phyloP scores from a whole-genome alignment of 2,888 invertebrate genomes.

The Drymonia ruficornis region DNA sequence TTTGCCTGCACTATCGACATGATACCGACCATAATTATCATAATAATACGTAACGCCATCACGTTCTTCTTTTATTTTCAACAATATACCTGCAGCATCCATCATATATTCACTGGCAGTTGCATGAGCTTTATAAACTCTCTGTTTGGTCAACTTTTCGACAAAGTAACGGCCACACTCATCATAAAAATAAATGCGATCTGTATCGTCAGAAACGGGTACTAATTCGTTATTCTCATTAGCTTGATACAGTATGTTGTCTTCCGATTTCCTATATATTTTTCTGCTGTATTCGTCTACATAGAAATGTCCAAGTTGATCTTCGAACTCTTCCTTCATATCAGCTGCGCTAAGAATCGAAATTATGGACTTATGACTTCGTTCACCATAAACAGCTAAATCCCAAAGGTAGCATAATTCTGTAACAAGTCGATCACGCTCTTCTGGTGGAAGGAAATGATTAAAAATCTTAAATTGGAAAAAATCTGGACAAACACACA shows the following conservation, averaged over 20 bases:
- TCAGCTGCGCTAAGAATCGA: conserved; percentile 72
- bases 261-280: conserved; percentile 66
- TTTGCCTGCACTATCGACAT: conserved; percentile 67
- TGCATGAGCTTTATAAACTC: conserved; percentile 70
- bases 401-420: conserved; percentile 74
- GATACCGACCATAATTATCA: conserved; percentile 76
- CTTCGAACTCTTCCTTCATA: conserved; percentile 68
- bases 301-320: conserved; percentile 68
- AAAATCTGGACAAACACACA: conserved; percentile 69
- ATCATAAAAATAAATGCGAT: conserved; percentile 71
- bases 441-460: conserved; percentile 59
- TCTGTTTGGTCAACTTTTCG: conserved; percentile 60
- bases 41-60: conserved; percentile 69
- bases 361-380: conserved; percentile 66
- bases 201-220: conserved; percentile 63
- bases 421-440: conserved; percentile 69
- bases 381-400: conserved; percentile 64
- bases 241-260: conserved; percentile 62
- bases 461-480: conserved; percentile 73
- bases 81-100: conserved; percentile 65
- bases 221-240: conserved; percentile 71
- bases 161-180: conserved; percentile 76
- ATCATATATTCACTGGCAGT: conserved; percentile 76
- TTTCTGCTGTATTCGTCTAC: conserved; percentile 72
- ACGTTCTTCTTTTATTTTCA: conserved; percentile 69